Evolutionary conservation across 2,888 invertebrate genomes (phyloP).

Genomic region (Ptilodon capucinus): DNA sequence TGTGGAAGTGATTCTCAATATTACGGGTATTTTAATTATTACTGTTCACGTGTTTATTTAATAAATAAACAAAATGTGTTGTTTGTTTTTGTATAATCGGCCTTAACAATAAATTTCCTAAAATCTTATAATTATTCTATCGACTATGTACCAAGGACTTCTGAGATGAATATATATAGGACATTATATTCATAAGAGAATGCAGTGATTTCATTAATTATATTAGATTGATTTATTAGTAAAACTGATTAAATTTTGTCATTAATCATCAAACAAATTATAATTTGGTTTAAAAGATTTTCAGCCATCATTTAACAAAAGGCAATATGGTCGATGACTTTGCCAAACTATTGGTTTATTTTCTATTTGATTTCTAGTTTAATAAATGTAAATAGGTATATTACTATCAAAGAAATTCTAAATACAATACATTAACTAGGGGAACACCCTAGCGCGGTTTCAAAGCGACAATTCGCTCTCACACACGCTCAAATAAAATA

Average conservation of each 20-base stretch:
- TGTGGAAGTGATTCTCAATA: too few relatives aligned
- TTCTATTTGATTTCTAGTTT: too few relatives aligned
- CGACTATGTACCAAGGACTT: slow-evolving; percentile 20
- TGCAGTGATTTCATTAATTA: slow-evolving; percentile 14
- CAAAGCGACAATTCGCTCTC: not conserved
- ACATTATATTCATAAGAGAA: slow-evolving; percentile 12
- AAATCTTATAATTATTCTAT: not conserved
- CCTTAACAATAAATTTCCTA: not conserved
- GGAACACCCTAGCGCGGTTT: too few relatives aligned
- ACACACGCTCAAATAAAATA: not conserved
- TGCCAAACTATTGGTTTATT: too few relatives aligned
- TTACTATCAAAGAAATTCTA: too few relatives aligned
- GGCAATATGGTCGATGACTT: too few relatives aligned
- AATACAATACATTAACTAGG: too few relatives aligned
- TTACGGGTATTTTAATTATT: not conserved
- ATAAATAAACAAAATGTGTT: not conserved
- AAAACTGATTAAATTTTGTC: too few relatives aligned
- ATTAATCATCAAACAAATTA: not conserved
- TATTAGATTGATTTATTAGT: slow-evolving; percentile 9
- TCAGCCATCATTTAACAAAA: too few relatives aligned
- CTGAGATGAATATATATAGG: slow-evolving; percentile 19
- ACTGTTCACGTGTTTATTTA: not conserved
- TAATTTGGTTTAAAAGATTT: too few relatives aligned
- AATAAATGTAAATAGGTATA: too few relatives aligned
- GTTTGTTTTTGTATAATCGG: not conserved